Evolutionary conservation across 2,113 vertebrate species (phyloP), one percentile per base, ranked within the genome.

Genomic region (Alligator sinensis): DNA sequence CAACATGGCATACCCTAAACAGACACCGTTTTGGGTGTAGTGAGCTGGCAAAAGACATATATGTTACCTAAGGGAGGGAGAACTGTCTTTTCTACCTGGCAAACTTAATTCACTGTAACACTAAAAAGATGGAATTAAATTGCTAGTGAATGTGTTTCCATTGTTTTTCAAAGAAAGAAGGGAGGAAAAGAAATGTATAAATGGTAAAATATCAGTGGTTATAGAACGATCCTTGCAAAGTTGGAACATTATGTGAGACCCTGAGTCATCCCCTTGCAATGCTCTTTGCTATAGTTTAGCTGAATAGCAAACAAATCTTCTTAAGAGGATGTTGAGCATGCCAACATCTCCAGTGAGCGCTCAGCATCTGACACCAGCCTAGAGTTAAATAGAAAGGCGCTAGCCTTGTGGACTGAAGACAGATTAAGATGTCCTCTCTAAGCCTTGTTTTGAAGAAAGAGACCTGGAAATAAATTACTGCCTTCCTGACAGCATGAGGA

Each of bases 351-450:
- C 77, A 62, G 63, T 87, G 93, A 87, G 54, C 84, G 92, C 90
- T 61, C 90, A 91, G 76, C 59, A 68, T 91, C 9, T 84, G 84
- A 66, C 59, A 87, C 76, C 72, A 88, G 72, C 30, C 57, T 81
- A 27, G 88, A 92, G 90, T 87, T 77, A 84, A 87, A 94, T 82
- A 59, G 15, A 84, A 34, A 22, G 59, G 62, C 59, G 15, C 28
- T 72, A 72, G 68, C 76, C 66, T 59, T 76, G 21, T n/a, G 1
- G 47, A 68, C 59, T 88, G 77, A 88, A 87, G 62, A 57, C 60
- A 80, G 88, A 96, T 93, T 91, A 94, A 97, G 91, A 91, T 88
- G 83, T 93, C 63, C 93, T 79, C 57, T 84, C 72, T 92, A 89
- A 84, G 16, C 80, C 84, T 79, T 28, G 80, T 75, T 74, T 91